phyloP scores from a whole-genome alignment of 1,140 invertebrate genomes.

The Argopecten irradians region DNA sequence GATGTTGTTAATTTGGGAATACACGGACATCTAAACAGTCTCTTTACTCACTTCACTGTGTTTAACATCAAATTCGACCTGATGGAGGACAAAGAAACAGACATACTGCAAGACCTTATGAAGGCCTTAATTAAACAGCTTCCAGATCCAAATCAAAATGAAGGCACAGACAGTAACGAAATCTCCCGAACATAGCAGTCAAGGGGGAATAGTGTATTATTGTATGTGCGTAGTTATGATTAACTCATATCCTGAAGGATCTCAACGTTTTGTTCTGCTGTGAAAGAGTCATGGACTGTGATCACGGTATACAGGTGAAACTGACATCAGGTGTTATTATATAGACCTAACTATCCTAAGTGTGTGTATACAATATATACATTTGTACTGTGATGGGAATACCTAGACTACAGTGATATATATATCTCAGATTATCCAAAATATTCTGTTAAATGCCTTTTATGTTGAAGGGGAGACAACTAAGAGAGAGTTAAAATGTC shows the following conservation, averaged over 20 bases:
- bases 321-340: not conserved
- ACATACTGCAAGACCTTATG: constrained; percentile 85
- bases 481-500: not conserved
- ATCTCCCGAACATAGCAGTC: constrained; percentile 53
- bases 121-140: constrained; percentile 68
- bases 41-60: constrained; percentile 95
- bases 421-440: not conserved
- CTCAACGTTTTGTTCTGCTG: not conserved
- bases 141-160: constrained; percentile 70
- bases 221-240: not conserved
- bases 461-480: constrained; percentile 5
- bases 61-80: constrained; percentile 91
- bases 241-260: constrained; percentile 17
- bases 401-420: not conserved
- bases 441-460: not conserved
- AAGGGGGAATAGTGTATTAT: not conserved
- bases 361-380: not conserved
- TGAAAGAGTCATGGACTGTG: not conserved
- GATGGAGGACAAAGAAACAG: constrained; percentile 93
- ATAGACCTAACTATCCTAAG: not conserved
- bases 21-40: constrained; percentile 94
- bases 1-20: constrained; percentile 94
- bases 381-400: not conserved
- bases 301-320: not conserved
- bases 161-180: constrained; percentile 55